phyloP scores from a whole-genome alignment of 2,888 invertebrate genomes.

The Saturnia pavonia region DNA sequence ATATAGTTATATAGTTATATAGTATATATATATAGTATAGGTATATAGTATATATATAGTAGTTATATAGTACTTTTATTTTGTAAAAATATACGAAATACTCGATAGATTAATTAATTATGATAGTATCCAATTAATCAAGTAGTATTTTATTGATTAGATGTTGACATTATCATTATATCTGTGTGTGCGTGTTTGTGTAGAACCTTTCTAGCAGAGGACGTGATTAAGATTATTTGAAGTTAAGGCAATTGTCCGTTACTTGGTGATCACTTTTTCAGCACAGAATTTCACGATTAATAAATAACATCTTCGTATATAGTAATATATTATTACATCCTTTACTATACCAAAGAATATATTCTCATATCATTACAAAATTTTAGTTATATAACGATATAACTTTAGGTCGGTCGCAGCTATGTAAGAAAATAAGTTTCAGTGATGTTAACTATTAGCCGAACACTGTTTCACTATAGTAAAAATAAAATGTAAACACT shows the following conservation, averaged over 20 bases:
- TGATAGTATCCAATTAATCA: neutral
- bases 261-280: neutral
- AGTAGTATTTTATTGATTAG: neutral
- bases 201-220: neutral
- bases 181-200: too few relatives aligned
- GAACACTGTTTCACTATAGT: neutral
- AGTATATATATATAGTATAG: too few relatives aligned
- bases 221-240: neutral
- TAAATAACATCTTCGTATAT: neutral
- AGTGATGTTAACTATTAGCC: neutral
- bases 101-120: neutral
- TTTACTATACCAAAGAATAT: neutral
- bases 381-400: neutral
- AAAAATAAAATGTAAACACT: neutral
- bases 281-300: neutral
- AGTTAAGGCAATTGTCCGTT: neutral
- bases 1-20: too few relatives aligned
- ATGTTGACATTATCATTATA: neutral
- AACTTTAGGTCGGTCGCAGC: neutral
- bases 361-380: neutral
- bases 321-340: neutral
- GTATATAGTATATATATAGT: too few relatives aligned
- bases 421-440: neutral
- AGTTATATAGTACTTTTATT: neutral
- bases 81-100: too few relatives aligned